Evolutionary conservation across 2,888 invertebrate species (phyloP).

Genomic region (Mongoloraphidia duomilia): DNA sequence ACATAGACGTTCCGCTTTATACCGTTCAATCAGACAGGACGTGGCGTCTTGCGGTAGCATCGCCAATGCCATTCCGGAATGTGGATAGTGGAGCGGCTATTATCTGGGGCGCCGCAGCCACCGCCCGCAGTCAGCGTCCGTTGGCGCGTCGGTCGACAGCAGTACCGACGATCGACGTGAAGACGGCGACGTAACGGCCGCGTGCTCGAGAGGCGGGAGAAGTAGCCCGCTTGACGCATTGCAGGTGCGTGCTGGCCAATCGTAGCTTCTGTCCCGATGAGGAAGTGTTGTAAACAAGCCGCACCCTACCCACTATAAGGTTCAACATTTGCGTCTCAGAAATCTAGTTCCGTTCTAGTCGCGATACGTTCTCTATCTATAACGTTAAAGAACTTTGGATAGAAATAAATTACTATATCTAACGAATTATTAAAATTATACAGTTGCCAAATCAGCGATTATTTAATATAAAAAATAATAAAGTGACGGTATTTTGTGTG

Average conservation of each 20-base stretch:
- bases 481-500: slow-evolving; percentile 8
- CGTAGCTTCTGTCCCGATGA: slow-evolving; percentile 41
- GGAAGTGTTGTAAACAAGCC: slow-evolving; percentile 57
- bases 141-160: slow-evolving; percentile 23
- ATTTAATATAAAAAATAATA: no score
- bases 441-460: no score
- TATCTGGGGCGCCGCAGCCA: slow-evolving; percentile 21
- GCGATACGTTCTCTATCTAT: slow-evolving; percentile 8
- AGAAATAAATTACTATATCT: no score
- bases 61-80: no score
- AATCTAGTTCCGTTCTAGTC: slow-evolving; percentile 41
- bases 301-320: slow-evolving; percentile 55
- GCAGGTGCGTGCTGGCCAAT: slow-evolving; percentile 75
- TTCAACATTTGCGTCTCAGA: slow-evolving; percentile 44
- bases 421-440: no score
- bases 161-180: background rate
- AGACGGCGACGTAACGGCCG: slow-evolving; percentile 17
- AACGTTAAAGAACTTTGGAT: no score
- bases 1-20: no score
- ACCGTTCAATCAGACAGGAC: no score
- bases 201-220: slow-evolving; percentile 25
- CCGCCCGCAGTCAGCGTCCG: slow-evolving; percentile 27
- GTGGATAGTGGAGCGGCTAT: slow-evolving; percentile 1
- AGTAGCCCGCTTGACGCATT: slow-evolving; percentile 55
- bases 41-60: no score